phyloP scores from a whole-genome alignment of 92 coral and sea anemone genomes.

The Pocillopora meandrina region DNA sequence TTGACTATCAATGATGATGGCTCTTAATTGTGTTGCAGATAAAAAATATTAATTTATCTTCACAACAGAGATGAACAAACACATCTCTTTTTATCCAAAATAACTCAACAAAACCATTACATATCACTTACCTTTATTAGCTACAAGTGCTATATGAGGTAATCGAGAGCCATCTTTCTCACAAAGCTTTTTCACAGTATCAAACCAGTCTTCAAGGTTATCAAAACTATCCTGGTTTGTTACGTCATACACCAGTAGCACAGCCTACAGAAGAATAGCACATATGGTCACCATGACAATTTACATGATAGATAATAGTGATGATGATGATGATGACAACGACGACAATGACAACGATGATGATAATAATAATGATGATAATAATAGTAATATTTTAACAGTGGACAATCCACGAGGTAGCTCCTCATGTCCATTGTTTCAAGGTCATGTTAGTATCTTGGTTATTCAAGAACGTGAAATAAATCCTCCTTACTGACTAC shows the following conservation, averaged over 20 bases:
- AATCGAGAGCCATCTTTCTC: conserved; percentile 71
- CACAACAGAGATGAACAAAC: neutral
- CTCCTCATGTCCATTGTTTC: too few species aligned
- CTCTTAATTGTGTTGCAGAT: too few species aligned
- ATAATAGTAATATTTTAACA: too few species aligned
- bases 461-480: too few species aligned
- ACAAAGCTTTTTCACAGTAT: conserved; percentile 81
- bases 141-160: conserved; percentile 93
- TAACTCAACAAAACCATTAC: neutral
- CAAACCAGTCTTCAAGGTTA: conserved; percentile 98
- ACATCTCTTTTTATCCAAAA: neutral
- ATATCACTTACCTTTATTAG: conserved; percentile 80
- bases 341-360: too few species aligned
- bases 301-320: neutral
- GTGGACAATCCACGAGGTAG: too few species aligned
- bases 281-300: neutral
- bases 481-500: too few species aligned
- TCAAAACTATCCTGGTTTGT: conserved; percentile 97
- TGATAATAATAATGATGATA: too few species aligned
- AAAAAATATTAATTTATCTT: too few species aligned
- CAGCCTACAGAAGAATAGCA: conserved; percentile 66
- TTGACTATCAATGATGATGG: too few species aligned
- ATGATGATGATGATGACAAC: too few species aligned
- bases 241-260: conserved; percentile 87
- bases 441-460: too few species aligned